Evolutionary conservation across 1,140 invertebrate genomes (phyloP).

Genomic region (Proales similis): DNA sequence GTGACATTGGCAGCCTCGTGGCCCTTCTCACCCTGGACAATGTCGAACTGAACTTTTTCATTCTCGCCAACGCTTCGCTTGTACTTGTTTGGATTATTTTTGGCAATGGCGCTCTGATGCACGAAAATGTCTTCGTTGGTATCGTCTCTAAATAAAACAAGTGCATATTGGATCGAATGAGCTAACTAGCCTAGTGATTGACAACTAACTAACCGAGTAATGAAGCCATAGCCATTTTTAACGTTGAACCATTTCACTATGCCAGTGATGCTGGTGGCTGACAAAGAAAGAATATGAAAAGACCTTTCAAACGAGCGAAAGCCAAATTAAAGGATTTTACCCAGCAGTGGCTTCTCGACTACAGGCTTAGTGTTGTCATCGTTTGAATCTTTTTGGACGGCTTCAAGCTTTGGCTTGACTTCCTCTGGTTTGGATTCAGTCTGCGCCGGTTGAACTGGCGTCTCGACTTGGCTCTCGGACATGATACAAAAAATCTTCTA

Average conservation of each 20-base stretch:
- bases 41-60: constrained; percentile 96
- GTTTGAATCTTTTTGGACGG: too few species aligned
- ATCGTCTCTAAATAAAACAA: constrained; percentile 69
- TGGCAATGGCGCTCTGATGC: constrained; percentile 83
- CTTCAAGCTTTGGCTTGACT: too few species aligned
- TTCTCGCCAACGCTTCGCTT: constrained; percentile 96
- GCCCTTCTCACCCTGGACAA: constrained; percentile 67
- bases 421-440: too few species aligned
- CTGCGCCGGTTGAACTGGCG: too few species aligned
- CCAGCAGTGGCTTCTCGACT: constrained; percentile 1
- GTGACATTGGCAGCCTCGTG: constrained; percentile 95
- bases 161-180: too few species aligned
- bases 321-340: too few species aligned
- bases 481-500: too few species aligned
- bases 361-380: too few species aligned
- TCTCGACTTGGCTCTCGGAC: too few species aligned
- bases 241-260: constrained; percentile 98
- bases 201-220: constrained; percentile 69
- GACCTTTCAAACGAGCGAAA: background rate
- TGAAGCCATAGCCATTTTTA: constrained; percentile 98
- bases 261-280: constrained; percentile 60
- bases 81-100: constrained; percentile 93
- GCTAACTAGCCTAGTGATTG: too few species aligned
- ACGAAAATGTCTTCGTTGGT: constrained; percentile 99
- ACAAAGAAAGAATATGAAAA: background rate